A percentile compares a stretch with the other conserved stretches of the same genome.
Conservation (phyloP, 2,113 vertebrate genomes). For the Nansenia antarctica region DNA sequence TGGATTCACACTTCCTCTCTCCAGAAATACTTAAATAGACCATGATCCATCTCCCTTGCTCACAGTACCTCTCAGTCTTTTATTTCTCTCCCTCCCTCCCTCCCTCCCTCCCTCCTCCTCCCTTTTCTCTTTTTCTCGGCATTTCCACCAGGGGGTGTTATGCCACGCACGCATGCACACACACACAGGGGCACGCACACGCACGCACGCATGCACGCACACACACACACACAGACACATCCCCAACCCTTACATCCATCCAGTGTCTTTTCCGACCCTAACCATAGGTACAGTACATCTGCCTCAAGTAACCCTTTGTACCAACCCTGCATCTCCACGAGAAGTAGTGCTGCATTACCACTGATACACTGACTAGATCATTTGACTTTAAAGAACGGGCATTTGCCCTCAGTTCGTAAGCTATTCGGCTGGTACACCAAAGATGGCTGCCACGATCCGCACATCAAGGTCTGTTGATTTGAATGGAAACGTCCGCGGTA, state of each 20-base stretch:
- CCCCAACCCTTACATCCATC: background rate
- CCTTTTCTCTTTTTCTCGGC: conserved; percentile 9
- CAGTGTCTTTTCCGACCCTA: background rate
- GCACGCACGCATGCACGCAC: background rate
- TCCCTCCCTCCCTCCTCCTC: background rate
- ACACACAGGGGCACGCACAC: conserved; percentile 10
- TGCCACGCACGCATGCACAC: conserved; percentile 56
- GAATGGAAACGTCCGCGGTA: too few species aligned
- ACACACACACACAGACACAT: background rate
- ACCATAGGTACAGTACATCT: background rate
- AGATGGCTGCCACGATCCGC: too few species aligned
- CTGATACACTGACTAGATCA: background rate
- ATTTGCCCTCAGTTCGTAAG: too few species aligned
- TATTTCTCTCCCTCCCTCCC: background rate
- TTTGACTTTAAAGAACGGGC: too few species aligned
- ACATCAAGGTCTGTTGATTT: too few species aligned
- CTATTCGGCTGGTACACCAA: too few species aligned
- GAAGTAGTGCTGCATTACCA: background rate
- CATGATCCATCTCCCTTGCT: conserved; percentile 14
- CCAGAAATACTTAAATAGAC: background rate
- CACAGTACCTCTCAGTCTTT: conserved; percentile 5
- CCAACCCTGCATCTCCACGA: background rate
- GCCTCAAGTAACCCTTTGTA: background rate
- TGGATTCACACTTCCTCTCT: conserved; percentile 12
- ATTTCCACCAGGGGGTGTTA: conserved; percentile 62